Conservation (phyloP, 2,797 vertebrate species). For the Neosilurus mollespiculum region DNA sequence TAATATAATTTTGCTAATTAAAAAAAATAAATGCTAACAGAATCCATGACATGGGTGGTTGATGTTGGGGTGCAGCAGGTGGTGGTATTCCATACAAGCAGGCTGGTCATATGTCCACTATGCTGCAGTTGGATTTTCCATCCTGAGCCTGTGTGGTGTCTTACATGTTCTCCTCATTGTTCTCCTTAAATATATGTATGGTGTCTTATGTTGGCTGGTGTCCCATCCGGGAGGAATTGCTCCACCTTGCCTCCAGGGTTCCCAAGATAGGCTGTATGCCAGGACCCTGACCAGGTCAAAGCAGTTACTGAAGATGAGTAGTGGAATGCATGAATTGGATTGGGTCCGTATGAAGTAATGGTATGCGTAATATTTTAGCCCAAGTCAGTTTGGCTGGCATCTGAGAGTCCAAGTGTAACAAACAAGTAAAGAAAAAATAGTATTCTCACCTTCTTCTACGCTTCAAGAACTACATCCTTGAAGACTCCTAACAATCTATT, state of each 20-base stretch:
- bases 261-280: background rate
- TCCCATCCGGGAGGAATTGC: background rate
- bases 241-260: background rate
- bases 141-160: background rate
- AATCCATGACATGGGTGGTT: background rate
- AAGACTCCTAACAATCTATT: background rate
- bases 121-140: background rate
- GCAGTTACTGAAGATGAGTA: background rate
- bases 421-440: background rate
- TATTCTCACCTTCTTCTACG: background rate
- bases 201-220: background rate
- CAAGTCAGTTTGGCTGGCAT: slow-evolving; percentile 15
- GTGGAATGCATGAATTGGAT: background rate
- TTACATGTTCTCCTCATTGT: background rate
- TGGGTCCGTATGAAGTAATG: background rate
- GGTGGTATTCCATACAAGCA: background rate
- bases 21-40: background rate
- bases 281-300: background rate
- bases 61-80: background rate
- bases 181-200: background rate
- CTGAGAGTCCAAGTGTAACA: background rate
- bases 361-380: background rate
- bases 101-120: no score
- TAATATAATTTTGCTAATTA: background rate
- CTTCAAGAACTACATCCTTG: slow-evolving; percentile 1